Conservation (phyloP, 2,797 vertebrate genomes). For the Cottoperca gobio region DNA sequence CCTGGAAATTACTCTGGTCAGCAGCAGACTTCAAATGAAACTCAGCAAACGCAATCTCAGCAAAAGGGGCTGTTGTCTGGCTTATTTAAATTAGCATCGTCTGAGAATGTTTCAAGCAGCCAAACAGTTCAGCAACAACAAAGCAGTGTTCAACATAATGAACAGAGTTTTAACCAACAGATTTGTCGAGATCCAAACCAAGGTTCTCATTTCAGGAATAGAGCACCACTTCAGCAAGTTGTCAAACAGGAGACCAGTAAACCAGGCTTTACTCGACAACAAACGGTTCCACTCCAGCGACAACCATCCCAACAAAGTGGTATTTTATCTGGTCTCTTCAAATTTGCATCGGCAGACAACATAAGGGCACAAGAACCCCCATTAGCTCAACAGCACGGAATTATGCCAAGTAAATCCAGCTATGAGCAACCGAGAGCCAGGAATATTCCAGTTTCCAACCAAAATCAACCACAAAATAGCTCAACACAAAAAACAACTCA, state of each 20-base stretch:
- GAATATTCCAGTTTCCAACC: constrained; percentile 31
- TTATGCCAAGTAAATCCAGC: constrained; percentile 59
- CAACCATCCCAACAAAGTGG: constrained; percentile 70
- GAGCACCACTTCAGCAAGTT: constrained; percentile 49
- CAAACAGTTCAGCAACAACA: constrained; percentile 61
- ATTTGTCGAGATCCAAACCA: constrained; percentile 48
- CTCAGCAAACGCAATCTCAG: constrained; percentile 59
- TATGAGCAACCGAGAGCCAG: constrained; percentile 50
- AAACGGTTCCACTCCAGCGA: constrained; percentile 72
- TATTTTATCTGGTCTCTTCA: constrained; percentile 82
- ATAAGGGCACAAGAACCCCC: constrained; percentile 57
- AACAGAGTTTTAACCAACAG: constrained; percentile 39
- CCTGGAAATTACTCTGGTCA: constrained; percentile 34
- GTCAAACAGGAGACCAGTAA: constrained; percentile 58
- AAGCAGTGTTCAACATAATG: constrained; percentile 33
- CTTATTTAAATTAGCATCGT: constrained; percentile 75
- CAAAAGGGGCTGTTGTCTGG: constrained; percentile 76
- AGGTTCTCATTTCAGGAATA: constrained; percentile 38
- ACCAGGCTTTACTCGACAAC: constrained; percentile 66
- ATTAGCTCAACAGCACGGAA: constrained; percentile 51
- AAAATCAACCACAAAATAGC: constrained; percentile 51
- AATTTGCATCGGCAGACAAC: constrained; percentile 86
- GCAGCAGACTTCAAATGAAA: constrained; percentile 43
- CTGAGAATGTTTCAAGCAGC: constrained; percentile 68
- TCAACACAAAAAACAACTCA: constrained; percentile 60